Evolutionary conservation across 2,113 vertebrate genomes (phyloP), one percentile per base, ranked within the genome.

Genomic region (Recurvirostra avosetta): DNA sequence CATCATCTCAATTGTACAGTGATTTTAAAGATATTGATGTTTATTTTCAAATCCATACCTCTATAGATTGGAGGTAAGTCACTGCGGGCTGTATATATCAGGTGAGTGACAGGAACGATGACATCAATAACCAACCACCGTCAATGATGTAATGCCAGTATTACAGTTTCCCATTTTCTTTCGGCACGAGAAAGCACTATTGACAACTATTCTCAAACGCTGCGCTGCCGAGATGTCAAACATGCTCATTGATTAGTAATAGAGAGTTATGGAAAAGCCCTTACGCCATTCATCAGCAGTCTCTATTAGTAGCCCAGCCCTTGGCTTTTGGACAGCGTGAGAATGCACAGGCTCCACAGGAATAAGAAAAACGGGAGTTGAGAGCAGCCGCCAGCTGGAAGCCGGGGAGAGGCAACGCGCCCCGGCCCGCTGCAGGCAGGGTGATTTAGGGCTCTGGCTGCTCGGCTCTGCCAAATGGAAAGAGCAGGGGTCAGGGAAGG

Each of bases 241-340:
- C 82, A 49, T 0, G 2, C 79, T 77, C 95, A 91, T 49, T 75
- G 94, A 94, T 89, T 16, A 68, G 94, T 19, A 74, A 81, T 14
- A 34, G 88, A 85, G 92, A 90, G 63, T 93, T 84, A 80, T 81
- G 82, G 90, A 80, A 81, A 84, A 91, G 43, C 56, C 63, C n/a
- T 66, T 19, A 6, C 9, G 1, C 55, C 59, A 36, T 90, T 59
- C 88, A 80, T 80, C 88, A 67, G 67, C 0, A 2, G 41, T 2
- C 53, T 86, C 49, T 55, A 17, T 63, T 30, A 47, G 72, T 1
- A 77, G 47, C 63, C 80, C 90, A 82, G 47, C 38, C 49, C 62
- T 40, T 3, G 10, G 87, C 21, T 92, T 53, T 67, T 20, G 52
- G 78, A 79, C 90, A 83, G 93, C 14, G 15, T 86, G 78, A 90